Base-by-base conservation (phyloP, 2,888 invertebrate genomes). In the Maniola hyperantus region DNA sequence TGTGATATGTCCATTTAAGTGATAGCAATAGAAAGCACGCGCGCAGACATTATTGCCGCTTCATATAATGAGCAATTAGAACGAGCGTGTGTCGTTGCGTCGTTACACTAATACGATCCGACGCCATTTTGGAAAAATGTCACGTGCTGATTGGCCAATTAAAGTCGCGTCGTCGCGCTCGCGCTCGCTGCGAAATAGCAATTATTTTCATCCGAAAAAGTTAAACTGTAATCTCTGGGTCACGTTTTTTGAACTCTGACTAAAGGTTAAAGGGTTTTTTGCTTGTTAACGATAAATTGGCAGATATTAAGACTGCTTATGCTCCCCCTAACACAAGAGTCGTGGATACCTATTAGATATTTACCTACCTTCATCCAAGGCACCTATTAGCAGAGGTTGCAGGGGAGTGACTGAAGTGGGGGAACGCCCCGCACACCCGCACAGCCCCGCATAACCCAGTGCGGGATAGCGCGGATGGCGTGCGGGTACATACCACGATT, bases 121-220 rank as follows among this genome's bases (percentile, higher is more conserved):
- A 44, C 71, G 69, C 73, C 74, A 72, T 76, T 71, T 77, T 74
- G 73, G 71, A 74, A 77, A 77, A 76, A 74, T 70, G 69, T 67
- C 70, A 58, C 66, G 61, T 68, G 61, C 66, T 75, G 75, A 79
- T 77, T 75, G 76, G 74, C 72, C 74, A 73, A 76, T 77, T 77
- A 77, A 75, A 72, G 73, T 73, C 71, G 70, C 71, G 71, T 72
- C 69, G 66, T 65, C 66, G 69, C 64, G 67, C 68, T 6, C 46
- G 15, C 39, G 39, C 11, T 70, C 69, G 65, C 53, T 68, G 68
- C 62, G 68, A 62, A 71, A 66, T 42, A 55, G 66, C 68, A 68
- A 72, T 72, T 72, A 70, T 60, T 70, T 72, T 65, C 64, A 64
- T 67, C 65, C 51, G 57, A 68, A 72, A 67, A 70, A 58, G 64